These are phyloP conservation scores for Parthenolecanium corni DNA, from an alignment of 2,888 invertebrate species.

Conservation along the genomic window DNA sequence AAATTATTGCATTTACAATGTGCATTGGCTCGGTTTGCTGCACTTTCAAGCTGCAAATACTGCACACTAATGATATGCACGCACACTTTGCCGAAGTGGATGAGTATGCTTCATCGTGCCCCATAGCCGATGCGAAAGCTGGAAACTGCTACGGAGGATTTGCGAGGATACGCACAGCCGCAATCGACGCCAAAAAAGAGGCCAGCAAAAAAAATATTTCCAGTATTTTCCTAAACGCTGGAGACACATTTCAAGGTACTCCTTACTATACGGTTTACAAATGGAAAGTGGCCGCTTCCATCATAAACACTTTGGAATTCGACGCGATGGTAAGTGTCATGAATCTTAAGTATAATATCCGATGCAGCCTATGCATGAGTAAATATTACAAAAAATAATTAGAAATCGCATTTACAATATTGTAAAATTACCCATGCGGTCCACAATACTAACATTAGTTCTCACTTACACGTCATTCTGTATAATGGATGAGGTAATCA, in stretches of 20 bases:
- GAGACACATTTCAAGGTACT: conserved; percentile 84
- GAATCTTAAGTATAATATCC: too few relatives aligned
- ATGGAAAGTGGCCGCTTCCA: conserved; percentile 63
- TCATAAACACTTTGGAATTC: conserved; percentile 67
- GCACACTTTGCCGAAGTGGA: conserved; percentile 55
- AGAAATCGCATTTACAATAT: too few relatives aligned
- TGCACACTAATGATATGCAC: conserved; percentile 90
- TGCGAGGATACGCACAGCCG: conserved; percentile 49
- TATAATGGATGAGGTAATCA: neutral
- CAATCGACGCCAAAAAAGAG: conserved; percentile 45
- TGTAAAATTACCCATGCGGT: too few relatives aligned
- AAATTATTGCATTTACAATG: too few relatives aligned
- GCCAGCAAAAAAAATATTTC: conserved; percentile 47
- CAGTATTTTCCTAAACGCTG: conserved; percentile 75
- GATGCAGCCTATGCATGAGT: too few relatives aligned
- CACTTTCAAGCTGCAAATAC: conserved; percentile 50
- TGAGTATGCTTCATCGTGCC: conserved; percentile 46
- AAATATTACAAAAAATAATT: too few relatives aligned
- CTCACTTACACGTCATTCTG: neutral
- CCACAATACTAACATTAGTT: too few relatives aligned
- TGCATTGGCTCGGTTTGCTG: neutral
- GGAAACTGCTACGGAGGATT: conserved; percentile 71
- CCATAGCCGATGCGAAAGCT: conserved; percentile 31
- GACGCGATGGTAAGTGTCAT: conserved; percentile 63
- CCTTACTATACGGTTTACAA: conserved; percentile 75